Evolutionary conservation across 2,797 vertebrate genomes (phyloP), one percentile per base, ranked within the genome.

Genomic region (Apogon hyalosoma): DNA sequence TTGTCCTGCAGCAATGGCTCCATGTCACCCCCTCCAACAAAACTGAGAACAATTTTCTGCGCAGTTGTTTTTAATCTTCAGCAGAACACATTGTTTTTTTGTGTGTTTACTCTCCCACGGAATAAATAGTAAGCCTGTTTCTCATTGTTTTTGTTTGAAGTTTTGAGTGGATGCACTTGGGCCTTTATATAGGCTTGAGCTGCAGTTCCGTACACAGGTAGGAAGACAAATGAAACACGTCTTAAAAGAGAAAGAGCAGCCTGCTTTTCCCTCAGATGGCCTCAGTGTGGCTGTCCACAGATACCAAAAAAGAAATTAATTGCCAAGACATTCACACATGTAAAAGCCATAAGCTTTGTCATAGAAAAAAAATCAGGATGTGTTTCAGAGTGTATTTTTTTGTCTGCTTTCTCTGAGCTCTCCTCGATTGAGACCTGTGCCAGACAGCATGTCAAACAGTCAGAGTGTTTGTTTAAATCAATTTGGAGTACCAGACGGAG

Each of bases 1-100:
- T 50, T 59, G 51, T 75, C 53, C 48, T 52, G 42, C 33, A 72
- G 68, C 71, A 65, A 50, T 80, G 43, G 63, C 82, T 53, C 60
- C 51, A 67, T 63, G 36, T 63, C 48, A 40, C 10, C 36, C 15
- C 36, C 40, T 43, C 52, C 3, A 7, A 2, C 19, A 15, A 69
- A 82, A 88, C 80, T 82, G 82, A 81, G 52, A 86, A 70, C 81
- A 74, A 82, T 87, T 83, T 86, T 87, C 80, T 61, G 31, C 38
- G 68, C 86, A 88, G 81, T 91, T 90, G 83, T 92, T 91, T 86
- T 70, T 82, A 79, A 90, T 90, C 79, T 85, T 68, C 63, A 33
- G 50, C 53, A 79, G 79, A 69, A 77, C 69, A 79, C 73, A 53
- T 69, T 85, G 75, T 83, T 89, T 28, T 28, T 87, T 75, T 76